Evolutionary conservation across 2,888 invertebrate genomes (phyloP).

Genomic region (Lymantria dispar): DNA sequence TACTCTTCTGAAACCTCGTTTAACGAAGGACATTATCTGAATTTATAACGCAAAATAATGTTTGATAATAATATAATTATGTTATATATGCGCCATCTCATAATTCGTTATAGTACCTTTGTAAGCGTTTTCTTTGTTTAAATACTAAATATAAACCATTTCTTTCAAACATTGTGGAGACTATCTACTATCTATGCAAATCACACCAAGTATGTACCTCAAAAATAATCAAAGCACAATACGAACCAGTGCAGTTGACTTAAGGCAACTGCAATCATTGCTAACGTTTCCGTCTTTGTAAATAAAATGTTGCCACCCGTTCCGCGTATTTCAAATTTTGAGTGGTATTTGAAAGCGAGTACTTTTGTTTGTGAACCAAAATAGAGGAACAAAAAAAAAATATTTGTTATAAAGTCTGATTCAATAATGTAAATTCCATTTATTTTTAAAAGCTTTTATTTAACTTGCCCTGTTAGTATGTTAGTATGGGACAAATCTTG

Average conservation of each 20-base stretch:
- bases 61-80: too few species aligned
- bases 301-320: constrained; percentile 47
- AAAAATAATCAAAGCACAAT: constrained; percentile 18
- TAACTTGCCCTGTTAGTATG: too few species aligned
- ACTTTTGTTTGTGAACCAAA: constrained; percentile 47
- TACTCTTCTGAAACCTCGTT: too few species aligned
- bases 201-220: constrained; percentile 17
- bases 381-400: constrained; percentile 37
- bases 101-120: too few species aligned
- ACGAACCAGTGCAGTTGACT: constrained; percentile 11
- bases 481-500: too few species aligned
- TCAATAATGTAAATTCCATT: constrained; percentile 22
- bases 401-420: constrained; percentile 19
- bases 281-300: constrained; percentile 14
- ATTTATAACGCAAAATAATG: too few species aligned
- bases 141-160: constrained; percentile 22
- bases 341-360: constrained; percentile 50
- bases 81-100: too few species aligned
- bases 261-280: constrained; percentile 15
- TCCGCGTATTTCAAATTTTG: constrained; percentile 44
- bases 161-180: constrained; percentile 17
- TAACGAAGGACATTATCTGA: too few species aligned
- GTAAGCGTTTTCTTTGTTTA: too few species aligned
- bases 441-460: constrained; percentile 7
- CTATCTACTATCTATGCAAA: constrained; percentile 33